Base-by-base conservation (phyloP, 2,113 vertebrate genomes). In the Callocephalon fimbriatum region DNA sequence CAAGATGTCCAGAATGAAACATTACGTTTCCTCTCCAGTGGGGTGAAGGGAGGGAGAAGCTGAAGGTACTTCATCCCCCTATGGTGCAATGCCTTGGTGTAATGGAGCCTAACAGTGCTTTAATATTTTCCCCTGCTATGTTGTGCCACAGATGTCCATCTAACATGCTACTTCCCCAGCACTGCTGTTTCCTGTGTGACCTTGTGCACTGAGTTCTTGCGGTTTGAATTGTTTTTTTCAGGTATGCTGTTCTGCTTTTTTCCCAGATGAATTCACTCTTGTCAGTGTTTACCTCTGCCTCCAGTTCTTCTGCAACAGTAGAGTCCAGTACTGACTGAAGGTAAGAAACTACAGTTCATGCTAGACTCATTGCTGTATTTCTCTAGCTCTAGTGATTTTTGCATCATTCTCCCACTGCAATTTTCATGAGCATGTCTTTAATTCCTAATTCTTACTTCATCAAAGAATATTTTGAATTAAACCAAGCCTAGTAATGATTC, bases 181-280 rank as follows among this genome's bases (percentile, higher is more conserved):
- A 3, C 26, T 68, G 48, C 48, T 91, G 17, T 82, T 94, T 80
- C 10, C 87, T 63, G 4, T 61, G 19, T 88, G 63, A 77, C 82
- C 56, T 37, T 63, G 31, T 59, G 29, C 59, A 11, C 72, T 72
- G 90, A 78, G 94, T 95, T 93, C 65, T 75, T 96, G 94, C 90
- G 88, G 72, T 90, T 84, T 92, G 65, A 68, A 35, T 50, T 95
- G 79, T 79, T 95, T 91, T 79, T 56, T 77, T 80, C 80, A 95
- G 92, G 83, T 92, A 81, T 74, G 44, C 56, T 84, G n/a, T 26
- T 91, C 45, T 87, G 76, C 80, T 47, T 94, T 95, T 89, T 95
- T 81, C 76, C 48, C 61, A 38, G 61, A 59, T 74, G 31, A 90
- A 81, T 72, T 77, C 53, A 35, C 16, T 74, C 6, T 42, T 59